Conservation (phyloP, 2,888 invertebrate species). For the Eurytoma adleriae region DNA sequence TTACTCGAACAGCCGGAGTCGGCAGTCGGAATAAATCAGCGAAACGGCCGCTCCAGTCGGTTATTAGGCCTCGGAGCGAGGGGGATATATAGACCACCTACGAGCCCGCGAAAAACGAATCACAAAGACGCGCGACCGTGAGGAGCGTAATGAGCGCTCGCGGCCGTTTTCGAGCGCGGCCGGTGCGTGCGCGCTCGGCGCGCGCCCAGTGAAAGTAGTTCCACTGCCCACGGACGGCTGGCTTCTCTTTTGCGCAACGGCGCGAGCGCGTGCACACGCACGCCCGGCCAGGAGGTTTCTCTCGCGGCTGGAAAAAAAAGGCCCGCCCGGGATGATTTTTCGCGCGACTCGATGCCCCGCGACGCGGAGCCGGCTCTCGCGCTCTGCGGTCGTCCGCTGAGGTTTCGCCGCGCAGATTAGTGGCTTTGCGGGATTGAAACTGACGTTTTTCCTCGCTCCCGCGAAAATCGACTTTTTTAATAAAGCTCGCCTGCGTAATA, state of each 20-base stretch:
- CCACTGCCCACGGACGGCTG: background rate
- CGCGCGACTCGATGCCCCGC: no score
- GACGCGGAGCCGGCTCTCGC: no score
- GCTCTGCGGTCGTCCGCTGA: no score
- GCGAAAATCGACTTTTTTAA: no score
- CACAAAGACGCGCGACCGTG: background rate
- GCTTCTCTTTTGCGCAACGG: slow-evolving; percentile 7
- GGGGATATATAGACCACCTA: slow-evolving; percentile 38
- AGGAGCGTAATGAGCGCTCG: slow-evolving; percentile 11
- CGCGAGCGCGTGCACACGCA: background rate
- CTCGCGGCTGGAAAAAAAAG: background rate
- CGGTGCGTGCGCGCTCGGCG: background rate
- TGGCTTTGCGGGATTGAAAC: no score
- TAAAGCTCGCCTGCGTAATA: no score
- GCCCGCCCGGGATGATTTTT: background rate
- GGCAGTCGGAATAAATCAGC: slow-evolving; percentile 21
- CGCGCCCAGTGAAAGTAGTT: slow-evolving; percentile 9
- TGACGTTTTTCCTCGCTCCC: no score
- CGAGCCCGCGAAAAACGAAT: slow-evolving; percentile 1
- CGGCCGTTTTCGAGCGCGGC: background rate
- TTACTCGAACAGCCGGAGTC: background rate
- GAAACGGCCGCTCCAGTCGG: slow-evolving; percentile 21
- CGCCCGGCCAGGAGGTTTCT: background rate
- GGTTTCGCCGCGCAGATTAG: no score
- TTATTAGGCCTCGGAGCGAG: slow-evolving; percentile 9